These are phyloP conservation scores for Puntigrus tetrazona DNA, from an alignment of 2,113 vertebrate genomes.

Conservation along the genomic window DNA sequence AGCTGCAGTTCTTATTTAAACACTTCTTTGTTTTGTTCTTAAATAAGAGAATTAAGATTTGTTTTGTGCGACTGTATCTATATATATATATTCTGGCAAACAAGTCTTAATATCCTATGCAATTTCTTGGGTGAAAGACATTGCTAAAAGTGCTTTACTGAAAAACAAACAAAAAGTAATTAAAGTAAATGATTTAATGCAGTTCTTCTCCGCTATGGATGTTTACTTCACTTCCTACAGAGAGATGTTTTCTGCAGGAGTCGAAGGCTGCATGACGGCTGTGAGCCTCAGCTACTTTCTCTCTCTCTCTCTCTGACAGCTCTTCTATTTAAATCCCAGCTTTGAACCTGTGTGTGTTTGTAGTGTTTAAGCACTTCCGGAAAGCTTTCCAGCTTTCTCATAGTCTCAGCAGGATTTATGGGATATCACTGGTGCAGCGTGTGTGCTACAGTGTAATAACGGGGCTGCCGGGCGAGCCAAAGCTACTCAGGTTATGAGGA, in stretches of 20 bases:
- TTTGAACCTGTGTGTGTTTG: constrained; percentile 19
- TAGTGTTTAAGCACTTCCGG: neutral
- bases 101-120: neutral
- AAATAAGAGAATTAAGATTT: neutral
- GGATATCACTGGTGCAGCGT: neutral
- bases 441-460: constrained; percentile 11
- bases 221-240: neutral
- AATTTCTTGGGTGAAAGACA: neutral
- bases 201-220: neutral
- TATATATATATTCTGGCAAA: neutral
- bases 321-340: neutral
- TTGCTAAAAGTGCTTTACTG: neutral
- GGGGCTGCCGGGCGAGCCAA: constrained; percentile 29
- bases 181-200: neutral
- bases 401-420: neutral
- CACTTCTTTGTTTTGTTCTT: neutral
- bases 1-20: too few species aligned
- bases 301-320: too few species aligned
- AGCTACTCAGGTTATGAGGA: constrained; percentile 24
- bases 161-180: neutral
- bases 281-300: neutral
- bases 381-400: neutral
- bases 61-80: neutral
- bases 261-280: neutral
- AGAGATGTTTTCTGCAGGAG: neutral